Base-by-base conservation (phyloP, 64 coral and sea anemone species). In the Anthopleura sola region DNA sequence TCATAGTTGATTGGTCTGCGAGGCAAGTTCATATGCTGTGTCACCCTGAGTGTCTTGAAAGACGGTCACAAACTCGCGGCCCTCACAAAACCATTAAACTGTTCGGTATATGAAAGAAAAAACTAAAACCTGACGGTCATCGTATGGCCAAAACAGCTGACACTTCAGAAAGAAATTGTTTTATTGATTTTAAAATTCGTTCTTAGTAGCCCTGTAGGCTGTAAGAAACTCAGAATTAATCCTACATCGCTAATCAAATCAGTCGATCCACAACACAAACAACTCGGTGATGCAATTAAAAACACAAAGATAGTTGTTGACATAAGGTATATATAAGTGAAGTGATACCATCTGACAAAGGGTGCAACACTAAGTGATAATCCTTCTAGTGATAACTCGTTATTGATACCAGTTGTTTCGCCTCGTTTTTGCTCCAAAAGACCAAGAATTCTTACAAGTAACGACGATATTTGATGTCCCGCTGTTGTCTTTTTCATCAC, bases 1-100 rank as follows among this genome's bases (percentile, higher is more conserved):
- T 79, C 76, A 79, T 79, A 24, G 36, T 23, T 79, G 76, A 79
- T 79, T 47, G 76, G 76, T 48, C 24, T 79, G 76, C 39, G 7
- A 53, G 50, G 7, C 50, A 53, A 62, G 58, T 62, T 62, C 58
- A 62, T 56, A 56, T 56, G 16, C 33, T 15, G 37, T 38, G 38
- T 2, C 75, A 38, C 9, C 60, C 66, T 71, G 66, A 16, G 31
- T 15, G 10, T 71, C 66, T 31, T 71, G 66, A 71, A 34, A 71
- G 66, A 33, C 19, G 19, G 57, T 60, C 1, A 33, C n/a, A 34
- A 71, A 34, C n/a, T 34, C 31, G n/a, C 29, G 24, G 15, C 66
- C 1, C 29, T 69, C 12, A 34, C 29, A 71, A 71, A 34, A 71
- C n/a, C n/a, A 31, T 8, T n/a, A 31, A 53, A 53, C 66, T 71